Evolutionary conservation across 2,113 vertebrate genomes (phyloP).

Genomic region (Paedocypris sp.): DNA sequence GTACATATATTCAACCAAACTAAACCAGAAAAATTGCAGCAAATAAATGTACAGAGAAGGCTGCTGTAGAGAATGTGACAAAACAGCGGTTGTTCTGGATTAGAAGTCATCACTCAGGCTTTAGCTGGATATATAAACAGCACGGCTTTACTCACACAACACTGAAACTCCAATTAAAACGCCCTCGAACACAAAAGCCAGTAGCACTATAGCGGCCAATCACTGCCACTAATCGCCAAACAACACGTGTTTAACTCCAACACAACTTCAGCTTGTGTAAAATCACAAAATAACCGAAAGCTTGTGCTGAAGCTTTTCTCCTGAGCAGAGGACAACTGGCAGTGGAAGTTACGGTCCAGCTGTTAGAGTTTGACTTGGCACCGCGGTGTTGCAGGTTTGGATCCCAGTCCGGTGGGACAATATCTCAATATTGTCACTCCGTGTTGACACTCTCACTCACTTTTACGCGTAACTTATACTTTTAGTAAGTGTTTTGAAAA

Average conservation of each 20-base stretch:
- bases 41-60: not conserved
- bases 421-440: too few relatives aligned
- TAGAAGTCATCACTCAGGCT: not conserved
- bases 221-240: constrained; percentile 11
- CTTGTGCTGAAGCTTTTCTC: too few relatives aligned
- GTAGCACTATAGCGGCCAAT: not conserved
- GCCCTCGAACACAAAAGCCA: not conserved
- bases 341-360: too few relatives aligned
- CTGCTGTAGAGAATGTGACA: not conserved
- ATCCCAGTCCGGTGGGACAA: too few relatives aligned
- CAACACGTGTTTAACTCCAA: constrained; percentile 9
- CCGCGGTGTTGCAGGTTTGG: too few relatives aligned
- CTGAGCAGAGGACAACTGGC: too few relatives aligned
- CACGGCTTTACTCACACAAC: constrained; percentile 5
- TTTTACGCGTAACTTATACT: too few relatives aligned
- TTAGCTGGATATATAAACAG: constrained; percentile 6
- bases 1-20: too few relatives aligned
- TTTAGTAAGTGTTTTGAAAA: too few relatives aligned
- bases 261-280: constrained; percentile 7
- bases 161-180: not conserved
- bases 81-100: not conserved
- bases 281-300: not conserved
- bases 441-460: too few relatives aligned
- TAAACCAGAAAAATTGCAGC: not conserved
- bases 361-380: too few relatives aligned